Percentiles rank a stretch among this genome's conserved stretches.
Evolutionary conservation across 2,113 vertebrate genomes (phyloP).

Genomic region (Elgaria multicarinata): DNA sequence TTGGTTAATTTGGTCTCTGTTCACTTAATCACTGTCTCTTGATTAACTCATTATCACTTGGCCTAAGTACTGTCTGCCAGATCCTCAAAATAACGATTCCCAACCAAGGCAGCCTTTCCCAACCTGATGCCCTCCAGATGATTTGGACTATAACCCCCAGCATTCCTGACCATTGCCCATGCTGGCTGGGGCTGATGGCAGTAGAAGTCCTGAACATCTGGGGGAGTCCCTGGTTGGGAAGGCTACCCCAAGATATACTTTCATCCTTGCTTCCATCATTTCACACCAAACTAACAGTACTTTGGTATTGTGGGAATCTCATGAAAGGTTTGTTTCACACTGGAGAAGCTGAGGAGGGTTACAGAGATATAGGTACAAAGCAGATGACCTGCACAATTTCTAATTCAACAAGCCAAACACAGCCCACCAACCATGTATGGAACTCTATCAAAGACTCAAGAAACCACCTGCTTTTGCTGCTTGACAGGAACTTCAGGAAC

Average conservation of each 20-base stretch:
- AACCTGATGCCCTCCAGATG: no score
- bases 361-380: neutral
- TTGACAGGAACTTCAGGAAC: neutral
- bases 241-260: neutral
- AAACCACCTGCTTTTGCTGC: neutral
- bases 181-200: no score
- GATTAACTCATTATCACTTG: rapidly evolving
- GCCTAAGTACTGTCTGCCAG: neutral
- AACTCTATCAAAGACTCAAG: neutral
- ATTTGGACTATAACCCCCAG: no score
- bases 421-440: no score
- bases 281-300: neutral
- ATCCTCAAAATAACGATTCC: neutral
- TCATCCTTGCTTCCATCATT: neutral
- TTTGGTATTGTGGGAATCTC: neutral
- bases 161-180: no score
- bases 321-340: neutral
- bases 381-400: neutral
- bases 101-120: neutral
- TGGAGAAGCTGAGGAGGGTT: neutral
- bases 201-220: no score
- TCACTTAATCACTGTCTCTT: rapidly evolving
- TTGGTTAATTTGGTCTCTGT: neutral
- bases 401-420: neutral
- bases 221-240: no score